Evolutionary conservation across 2,113 vertebrate species (phyloP), one percentile per base, ranked within the genome.

Genomic region (Cyrtonyx montezumae): DNA sequence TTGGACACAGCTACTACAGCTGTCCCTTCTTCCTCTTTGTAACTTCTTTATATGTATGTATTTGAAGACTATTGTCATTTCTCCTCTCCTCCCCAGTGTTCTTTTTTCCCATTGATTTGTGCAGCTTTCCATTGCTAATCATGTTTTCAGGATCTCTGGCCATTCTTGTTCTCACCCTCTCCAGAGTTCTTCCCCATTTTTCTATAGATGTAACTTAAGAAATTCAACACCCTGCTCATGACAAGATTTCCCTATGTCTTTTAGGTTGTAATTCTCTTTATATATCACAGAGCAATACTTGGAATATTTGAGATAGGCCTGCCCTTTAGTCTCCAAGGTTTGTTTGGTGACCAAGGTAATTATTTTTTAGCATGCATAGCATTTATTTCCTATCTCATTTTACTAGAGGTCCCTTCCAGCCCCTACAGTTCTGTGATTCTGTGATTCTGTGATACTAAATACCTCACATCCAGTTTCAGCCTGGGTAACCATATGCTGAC

Each of bases 401-500:
- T 84, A 84, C 34, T 40, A 40, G 40, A 40, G 40, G 40, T 40
- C 40, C 40, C 40, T 40, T 40, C 40, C 40, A 40, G 40, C 40
- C 40, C 40, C 40, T 40, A 40, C 40, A 40, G 40, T 40, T 40
- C 40, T 40, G 40, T 40, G 12, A 40, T 11, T 40, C 40, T 40
- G 40, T 40, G 40, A 40, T 40, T 40, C 40, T 40, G 40, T 40
- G 40, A 40, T 40, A 40, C 40, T 55, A 55, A 90, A 51, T 82
- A 42, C 14, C 56, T 56, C 51, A 23, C 26, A 68, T 80, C 58
- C 71, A 82, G 67, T 92, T 96, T 92, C 79, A 94, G 74, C 92
- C 91, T 95, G 90, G 88, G 76, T 36, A 82, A 69, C 79, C 93
- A 45, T 89, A 95, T 79, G 42, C 80, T 83, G 88, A 82, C 73